Evolutionary conservation across 2,888 invertebrate species (phyloP).

Genomic region (Molorchus minor): DNA sequence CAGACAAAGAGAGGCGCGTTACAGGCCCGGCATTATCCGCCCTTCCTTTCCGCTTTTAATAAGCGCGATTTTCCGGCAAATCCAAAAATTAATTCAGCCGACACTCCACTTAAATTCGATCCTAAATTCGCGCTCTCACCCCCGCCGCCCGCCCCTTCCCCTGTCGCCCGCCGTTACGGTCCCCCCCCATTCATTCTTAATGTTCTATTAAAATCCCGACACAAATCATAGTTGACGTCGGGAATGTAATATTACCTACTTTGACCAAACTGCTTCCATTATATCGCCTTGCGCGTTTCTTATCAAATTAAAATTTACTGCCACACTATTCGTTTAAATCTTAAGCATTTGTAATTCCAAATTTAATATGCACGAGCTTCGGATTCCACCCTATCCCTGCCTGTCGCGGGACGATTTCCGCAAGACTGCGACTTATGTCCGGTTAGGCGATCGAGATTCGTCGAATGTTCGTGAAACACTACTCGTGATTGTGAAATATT

Average conservation of each 20-base stretch:
- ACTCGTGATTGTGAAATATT: too few relatives aligned
- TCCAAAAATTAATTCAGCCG: constrained; percentile 17
- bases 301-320: constrained; percentile 60
- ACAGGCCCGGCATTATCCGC: too few relatives aligned
- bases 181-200: constrained; percentile 20
- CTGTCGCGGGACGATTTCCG: too few relatives aligned
- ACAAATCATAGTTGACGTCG: constrained; percentile 60
- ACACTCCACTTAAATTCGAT: constrained; percentile 17
- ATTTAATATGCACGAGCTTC: constrained; percentile 35
- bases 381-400: constrained; percentile 15
- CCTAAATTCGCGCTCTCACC: constrained; percentile 10
- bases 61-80: constrained; percentile 1
- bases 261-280: constrained; percentile 53
- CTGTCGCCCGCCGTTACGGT: too few relatives aligned
- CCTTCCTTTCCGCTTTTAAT: not conserved
- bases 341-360: constrained; percentile 30
- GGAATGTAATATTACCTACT: constrained; percentile 60
- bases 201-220: constrained; percentile 28
- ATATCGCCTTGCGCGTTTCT: constrained; percentile 50
- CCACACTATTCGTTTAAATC: constrained; percentile 46
- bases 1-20: too few relatives aligned
- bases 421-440: too few relatives aligned
- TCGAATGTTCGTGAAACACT: too few relatives aligned
- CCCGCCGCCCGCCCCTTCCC: constrained; percentile 11
- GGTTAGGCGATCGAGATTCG: too few relatives aligned